Conservation (phyloP, 53 echinoderm and acorn worm species). For the Holothuria leucospilota region DNA sequence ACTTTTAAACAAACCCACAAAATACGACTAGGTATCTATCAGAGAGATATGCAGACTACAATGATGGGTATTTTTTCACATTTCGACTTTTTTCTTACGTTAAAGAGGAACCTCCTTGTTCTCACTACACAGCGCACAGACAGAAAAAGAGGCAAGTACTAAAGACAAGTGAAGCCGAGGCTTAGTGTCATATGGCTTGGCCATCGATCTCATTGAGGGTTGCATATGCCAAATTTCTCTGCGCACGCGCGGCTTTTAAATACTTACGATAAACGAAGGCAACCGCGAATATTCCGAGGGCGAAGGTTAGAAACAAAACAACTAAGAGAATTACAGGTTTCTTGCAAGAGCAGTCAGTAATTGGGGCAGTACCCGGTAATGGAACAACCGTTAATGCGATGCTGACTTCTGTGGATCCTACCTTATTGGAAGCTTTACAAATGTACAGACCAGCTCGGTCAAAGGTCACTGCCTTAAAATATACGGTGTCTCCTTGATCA, state of each 20-base stretch:
- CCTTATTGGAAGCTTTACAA: not conserved
- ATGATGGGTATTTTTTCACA: no score
- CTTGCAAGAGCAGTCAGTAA: not conserved
- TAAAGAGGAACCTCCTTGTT: no score
- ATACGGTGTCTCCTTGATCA: not conserved
- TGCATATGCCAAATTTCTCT: conserved; percentile 22
- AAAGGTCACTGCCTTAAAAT: not conserved
- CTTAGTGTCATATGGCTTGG: not conserved
- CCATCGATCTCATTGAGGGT: not conserved
- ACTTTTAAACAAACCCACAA: no score
- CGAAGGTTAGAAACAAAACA: not conserved
- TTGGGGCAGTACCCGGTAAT: not conserved
- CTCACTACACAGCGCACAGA: no score
- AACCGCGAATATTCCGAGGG: not conserved
- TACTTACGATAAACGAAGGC: conserved; percentile 18
- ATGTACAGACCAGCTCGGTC: conserved; percentile 20
- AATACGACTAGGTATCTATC: no score
- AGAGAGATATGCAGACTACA: no score
- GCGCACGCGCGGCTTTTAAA: conserved; percentile 8
- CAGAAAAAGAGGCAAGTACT: no score
- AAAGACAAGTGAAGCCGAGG: no score
- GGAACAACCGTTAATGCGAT: conserved; percentile 10
- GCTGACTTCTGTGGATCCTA: not conserved
- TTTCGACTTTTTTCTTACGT: no score
- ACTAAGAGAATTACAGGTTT: not conserved